Evolutionary conservation across 2,113 vertebrate genomes (phyloP).

Genomic region (Zosterops lateralis): DNA sequence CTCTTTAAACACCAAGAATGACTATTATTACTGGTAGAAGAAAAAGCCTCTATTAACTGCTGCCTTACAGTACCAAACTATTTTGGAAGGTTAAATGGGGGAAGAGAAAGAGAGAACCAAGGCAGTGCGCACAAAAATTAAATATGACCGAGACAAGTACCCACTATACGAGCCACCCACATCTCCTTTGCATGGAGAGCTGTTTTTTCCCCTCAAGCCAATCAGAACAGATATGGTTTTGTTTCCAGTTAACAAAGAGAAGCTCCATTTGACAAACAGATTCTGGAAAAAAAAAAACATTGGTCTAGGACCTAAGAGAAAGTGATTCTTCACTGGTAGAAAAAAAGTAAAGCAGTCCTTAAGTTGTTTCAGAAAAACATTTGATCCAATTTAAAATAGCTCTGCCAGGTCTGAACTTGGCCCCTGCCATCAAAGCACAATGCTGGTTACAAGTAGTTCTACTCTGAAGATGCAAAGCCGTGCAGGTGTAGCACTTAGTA

Average conservation of each 20-base stretch:
- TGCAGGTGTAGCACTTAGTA: neutral
- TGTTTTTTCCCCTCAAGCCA: neutral
- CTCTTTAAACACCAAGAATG: neutral
- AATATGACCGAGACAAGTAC: neutral
- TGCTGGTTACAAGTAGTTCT: neutral
- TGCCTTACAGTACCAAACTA: neutral
- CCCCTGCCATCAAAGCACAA: neutral
- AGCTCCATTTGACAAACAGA: neutral
- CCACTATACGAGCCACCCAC: neutral
- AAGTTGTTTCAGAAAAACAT: neutral
- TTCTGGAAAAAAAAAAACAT: neutral
- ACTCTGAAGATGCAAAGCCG: neutral
- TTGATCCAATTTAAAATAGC: neutral
- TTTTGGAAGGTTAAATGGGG: neutral
- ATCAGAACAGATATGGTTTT: neutral
- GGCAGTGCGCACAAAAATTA: neutral
- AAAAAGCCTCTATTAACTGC: neutral
- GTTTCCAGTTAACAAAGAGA: constrained; percentile 16
- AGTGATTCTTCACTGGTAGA: neutral
- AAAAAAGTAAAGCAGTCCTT: neutral
- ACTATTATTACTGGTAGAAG: neutral
- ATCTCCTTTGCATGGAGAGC: neutral
- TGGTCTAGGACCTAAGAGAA: neutral
- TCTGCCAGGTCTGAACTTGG: neutral
- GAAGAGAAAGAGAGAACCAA: neutral